Percentiles rank a stretch among this genome's conserved stretches.
phyloP scores from a whole-genome alignment of 2,888 invertebrate genomes.

The Drosophila borborema region DNA sequence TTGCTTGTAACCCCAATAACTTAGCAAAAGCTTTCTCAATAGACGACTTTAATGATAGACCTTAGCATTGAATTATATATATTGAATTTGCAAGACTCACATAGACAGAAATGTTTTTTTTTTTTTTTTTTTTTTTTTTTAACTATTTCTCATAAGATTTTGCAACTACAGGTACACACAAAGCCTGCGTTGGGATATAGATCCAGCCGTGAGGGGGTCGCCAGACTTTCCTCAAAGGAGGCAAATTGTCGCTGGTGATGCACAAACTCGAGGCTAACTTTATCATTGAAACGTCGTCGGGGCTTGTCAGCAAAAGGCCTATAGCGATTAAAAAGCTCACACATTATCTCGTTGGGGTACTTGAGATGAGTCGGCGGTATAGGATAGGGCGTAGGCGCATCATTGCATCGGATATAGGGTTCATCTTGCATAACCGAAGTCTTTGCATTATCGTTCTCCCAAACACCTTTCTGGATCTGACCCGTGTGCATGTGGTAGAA shows the following conservation, averaged over 20 bases:
- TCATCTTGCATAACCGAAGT: constrained; percentile 82
- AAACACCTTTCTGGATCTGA: constrained; percentile 84
- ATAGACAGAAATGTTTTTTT: not conserved
- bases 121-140: not conserved
- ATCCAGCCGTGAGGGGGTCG: constrained; percentile 39
- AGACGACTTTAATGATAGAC: constrained; percentile 1
- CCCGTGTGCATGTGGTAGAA: constrained; percentile 83
- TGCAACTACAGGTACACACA: constrained; percentile 64
- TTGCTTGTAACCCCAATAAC: constrained; percentile 38
- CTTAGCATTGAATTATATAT: constrained; percentile 1
- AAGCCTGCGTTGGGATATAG: constrained; percentile 48
- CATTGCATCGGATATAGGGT: constrained; percentile 64
- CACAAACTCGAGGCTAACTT: constrained; percentile 66
- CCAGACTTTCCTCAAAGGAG: constrained; percentile 67
- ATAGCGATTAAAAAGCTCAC: constrained; percentile 74
- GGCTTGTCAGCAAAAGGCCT: constrained; percentile 59
- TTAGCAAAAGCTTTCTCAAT: constrained; percentile 20
- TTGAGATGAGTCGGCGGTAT: constrained; percentile 69
- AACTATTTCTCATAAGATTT: constrained; percentile 5
- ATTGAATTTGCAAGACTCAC: constrained; percentile 4
- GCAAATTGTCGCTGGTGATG: constrained; percentile 61
- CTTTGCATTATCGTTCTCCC: constrained; percentile 80
- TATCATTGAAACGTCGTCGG: constrained; percentile 67
- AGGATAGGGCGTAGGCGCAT: constrained; percentile 70
- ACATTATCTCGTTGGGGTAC: constrained; percentile 78